Evolutionary conservation across 2,888 invertebrate species (phyloP), one percentile per base, ranked within the genome.

Genomic region (Melinopterus prodromus): DNA sequence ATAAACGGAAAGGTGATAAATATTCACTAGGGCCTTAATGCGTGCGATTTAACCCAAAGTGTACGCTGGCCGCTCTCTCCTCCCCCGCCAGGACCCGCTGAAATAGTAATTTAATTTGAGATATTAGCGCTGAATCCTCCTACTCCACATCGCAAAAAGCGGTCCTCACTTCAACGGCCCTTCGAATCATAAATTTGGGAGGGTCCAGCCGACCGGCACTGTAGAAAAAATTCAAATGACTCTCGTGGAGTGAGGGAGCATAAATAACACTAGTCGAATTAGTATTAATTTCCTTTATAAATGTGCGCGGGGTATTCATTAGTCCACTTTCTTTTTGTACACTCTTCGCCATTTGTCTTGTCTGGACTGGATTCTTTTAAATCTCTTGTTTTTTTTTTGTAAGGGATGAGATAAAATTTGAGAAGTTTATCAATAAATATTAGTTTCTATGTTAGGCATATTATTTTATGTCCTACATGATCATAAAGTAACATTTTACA

Each of bases 121-220:
- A 53, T 53, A 53, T 53, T 53, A 53, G 53, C 53, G 53, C 53
- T 53, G 12, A 53, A 53, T 53, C 53, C 53, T 53, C 53, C 53
- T 53, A 53, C 53, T 53, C 53, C 9, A 53, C 53, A 53, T 9
- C 53, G 53, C 53, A 53, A 53, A 53, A 53, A 53, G 53, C 53
- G 53, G 53, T 53, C 53, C 53, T 53, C 53, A 53, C 53, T 53
- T 53, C 53, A 53, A 53, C 53, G 53, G 53, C 53, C 53, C 53
- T 53, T 53, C 3, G 53, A 53, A 53, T 53, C 53, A 53, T 53
- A 53, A 53, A 53, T 53, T 53, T 53, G 53, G 12, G 53, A 53
- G 53, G 53, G 53, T 12, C 53, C 53, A 12, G 12, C 53, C 7
- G 53, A 53, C 53, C 53, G 12, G 9, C 53, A 12, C 53, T 12